Percentiles rank a stretch among this genome's conserved stretches.
These are phyloP conservation scores for Anguilla megastoma DNA, from an alignment of 2,797 vertebrate genomes.

Conservation along the genomic window DNA sequence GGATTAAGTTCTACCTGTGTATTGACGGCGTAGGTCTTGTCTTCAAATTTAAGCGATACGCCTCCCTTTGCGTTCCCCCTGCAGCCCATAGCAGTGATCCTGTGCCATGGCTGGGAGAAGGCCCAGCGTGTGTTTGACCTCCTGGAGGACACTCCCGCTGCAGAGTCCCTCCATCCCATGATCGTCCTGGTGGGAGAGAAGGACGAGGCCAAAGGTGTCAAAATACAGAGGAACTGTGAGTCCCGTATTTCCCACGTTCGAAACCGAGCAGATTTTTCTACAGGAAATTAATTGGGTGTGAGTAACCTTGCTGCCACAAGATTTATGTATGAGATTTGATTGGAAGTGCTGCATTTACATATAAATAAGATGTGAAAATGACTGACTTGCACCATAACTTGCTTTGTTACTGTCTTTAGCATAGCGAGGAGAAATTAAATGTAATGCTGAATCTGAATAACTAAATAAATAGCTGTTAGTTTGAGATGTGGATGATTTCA, in stretches of 20 bases:
- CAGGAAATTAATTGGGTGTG: background rate
- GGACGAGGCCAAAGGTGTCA: slow-evolving; percentile 74
- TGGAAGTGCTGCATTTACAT: background rate
- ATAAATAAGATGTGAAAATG: background rate
- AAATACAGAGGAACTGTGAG: slow-evolving; percentile 82
- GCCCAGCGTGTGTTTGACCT: slow-evolving; percentile 76
- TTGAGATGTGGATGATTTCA: too few species aligned
- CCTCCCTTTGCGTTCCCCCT: slow-evolving; percentile 6
- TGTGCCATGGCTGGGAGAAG: slow-evolving; percentile 88
- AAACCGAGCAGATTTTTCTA: background rate
- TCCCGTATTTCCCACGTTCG: background rate
- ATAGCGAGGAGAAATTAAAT: too few species aligned
- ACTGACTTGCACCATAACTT: background rate
- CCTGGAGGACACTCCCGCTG: slow-evolving; percentile 65
- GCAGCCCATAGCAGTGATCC: slow-evolving; percentile 85
- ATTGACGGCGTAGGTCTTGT: background rate
- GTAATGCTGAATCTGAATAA: too few species aligned
- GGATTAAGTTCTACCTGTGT: too few species aligned
- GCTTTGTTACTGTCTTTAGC: too few species aligned
- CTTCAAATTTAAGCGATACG: background rate
- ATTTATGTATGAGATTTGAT: background rate
- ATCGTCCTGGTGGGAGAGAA: slow-evolving; percentile 77
- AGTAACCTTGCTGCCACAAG: background rate
- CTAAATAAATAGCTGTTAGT: too few species aligned
- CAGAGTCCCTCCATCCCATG: slow-evolving; percentile 65